These are phyloP conservation scores for Rhynchopsitta pachyrhyncha DNA, from an alignment of 2,113 vertebrate genomes.

Conservation along the genomic window DNA sequence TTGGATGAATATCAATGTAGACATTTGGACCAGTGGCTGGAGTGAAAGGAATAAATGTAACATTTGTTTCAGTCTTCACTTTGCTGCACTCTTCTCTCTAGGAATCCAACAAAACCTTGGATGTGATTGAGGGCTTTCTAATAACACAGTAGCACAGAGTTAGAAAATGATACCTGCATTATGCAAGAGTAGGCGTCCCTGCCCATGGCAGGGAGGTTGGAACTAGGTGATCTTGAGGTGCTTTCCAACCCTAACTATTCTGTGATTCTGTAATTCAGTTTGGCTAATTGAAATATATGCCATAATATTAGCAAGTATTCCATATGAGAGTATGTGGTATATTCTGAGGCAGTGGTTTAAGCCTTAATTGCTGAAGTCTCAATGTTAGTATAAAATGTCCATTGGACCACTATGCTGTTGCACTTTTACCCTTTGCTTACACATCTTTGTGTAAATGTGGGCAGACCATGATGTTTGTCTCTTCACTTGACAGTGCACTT, in stretches of 20 bases:
- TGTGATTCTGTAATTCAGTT: not conserved
- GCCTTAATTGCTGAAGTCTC: not conserved
- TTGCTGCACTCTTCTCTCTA: not conserved
- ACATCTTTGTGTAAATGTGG: not conserved
- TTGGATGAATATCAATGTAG: not conserved
- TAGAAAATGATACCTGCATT: not conserved
- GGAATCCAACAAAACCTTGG: not conserved
- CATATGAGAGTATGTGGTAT: not conserved
- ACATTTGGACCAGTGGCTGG: conserved; percentile 21
- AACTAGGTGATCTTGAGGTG: not conserved
- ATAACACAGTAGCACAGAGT: not conserved
- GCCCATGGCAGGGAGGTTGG: not conserved
- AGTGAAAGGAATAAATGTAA: conserved; percentile 42
- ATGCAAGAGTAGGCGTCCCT: not conserved
- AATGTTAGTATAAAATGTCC: not conserved
- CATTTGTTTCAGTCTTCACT: not conserved
- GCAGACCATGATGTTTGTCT: not conserved
- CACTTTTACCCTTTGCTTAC: not conserved
- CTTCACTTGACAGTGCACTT: not conserved
- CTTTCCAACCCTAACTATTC: not conserved
- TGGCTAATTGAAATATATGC: not conserved
- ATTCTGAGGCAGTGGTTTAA: not conserved
- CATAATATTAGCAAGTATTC: not conserved
- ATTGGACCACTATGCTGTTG: not conserved
- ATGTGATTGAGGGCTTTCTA: not conserved